phyloP scores from a whole-genome alignment of 2,888 invertebrate genomes.

The Uloborus plumipes region DNA sequence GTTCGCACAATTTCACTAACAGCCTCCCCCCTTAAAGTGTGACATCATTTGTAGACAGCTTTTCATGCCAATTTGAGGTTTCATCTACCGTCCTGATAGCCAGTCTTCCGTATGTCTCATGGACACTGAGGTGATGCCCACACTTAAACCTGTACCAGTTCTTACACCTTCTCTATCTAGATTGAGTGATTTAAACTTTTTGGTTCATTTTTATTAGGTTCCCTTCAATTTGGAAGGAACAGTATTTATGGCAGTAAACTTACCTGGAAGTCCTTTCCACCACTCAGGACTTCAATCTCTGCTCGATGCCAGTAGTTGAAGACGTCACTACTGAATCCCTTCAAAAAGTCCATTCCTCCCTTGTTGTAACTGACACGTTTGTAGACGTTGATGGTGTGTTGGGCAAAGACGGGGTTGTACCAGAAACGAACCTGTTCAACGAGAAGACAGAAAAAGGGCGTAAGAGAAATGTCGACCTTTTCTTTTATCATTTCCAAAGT shows the following conservation, averaged over 20 bases:
- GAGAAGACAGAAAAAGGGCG: not conserved
- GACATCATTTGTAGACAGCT: too few relatives aligned
- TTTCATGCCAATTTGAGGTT: too few relatives aligned
- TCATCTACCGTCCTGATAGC: too few relatives aligned
- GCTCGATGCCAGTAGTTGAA: constrained; percentile 44
- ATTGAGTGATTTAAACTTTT: not conserved
- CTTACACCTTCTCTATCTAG: too few relatives aligned
- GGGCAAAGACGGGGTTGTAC: constrained; percentile 25
- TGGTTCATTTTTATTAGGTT: not conserved
- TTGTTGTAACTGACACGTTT: constrained; percentile 34
- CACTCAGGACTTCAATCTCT: constrained; percentile 13
- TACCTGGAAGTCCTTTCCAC: not conserved
- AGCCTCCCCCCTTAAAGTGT: too few relatives aligned
- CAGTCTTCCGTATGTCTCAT: too few relatives aligned
- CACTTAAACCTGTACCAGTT: too few relatives aligned
- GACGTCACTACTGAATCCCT: constrained; percentile 19
- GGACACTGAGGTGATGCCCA: too few relatives aligned
- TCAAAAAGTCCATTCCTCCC: constrained; percentile 33
- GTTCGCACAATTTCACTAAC: too few relatives aligned
- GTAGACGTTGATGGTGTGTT: constrained; percentile 26
- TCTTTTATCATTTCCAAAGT: too few relatives aligned
- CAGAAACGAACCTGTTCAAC: constrained; percentile 58
- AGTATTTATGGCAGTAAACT: not conserved
- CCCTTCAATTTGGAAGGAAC: not conserved
- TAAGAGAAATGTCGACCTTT: too few relatives aligned